These are phyloP conservation scores for Mongoloraphidia duomilia DNA, from an alignment of 2,888 invertebrate species.

Conservation along the genomic window DNA sequence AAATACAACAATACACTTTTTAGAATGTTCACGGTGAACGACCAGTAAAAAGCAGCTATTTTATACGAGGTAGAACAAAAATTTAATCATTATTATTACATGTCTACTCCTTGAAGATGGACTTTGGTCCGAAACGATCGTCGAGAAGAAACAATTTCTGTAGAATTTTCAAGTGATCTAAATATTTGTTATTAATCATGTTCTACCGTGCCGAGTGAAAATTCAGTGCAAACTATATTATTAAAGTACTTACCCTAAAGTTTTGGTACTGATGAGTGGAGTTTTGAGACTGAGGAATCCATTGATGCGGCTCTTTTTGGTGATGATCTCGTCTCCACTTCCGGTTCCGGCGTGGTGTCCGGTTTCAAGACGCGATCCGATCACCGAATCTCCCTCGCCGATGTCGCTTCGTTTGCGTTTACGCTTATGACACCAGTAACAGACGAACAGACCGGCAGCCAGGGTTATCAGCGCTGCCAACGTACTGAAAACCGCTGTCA, in stretches of 20 bases:
- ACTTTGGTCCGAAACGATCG: no score
- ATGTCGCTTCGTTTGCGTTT: conserved; percentile 41
- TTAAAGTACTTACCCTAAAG: conserved; percentile 48
- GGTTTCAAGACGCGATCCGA: conserved; percentile 23
- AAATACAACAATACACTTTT: no score
- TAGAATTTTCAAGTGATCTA: no score
- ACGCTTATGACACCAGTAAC: conserved; percentile 37
- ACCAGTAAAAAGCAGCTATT: no score
- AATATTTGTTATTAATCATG: no score
- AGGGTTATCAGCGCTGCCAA: conserved; percentile 41
- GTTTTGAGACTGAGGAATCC: conserved; percentile 57
- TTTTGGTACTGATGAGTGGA: conserved; percentile 58
- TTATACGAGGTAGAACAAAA: no score
- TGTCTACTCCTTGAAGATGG: no score
- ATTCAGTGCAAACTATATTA: not conserved
- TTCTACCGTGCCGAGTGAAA: not conserved
- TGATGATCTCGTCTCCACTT: not conserved
- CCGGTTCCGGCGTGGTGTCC: not conserved
- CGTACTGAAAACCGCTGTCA: conserved; percentile 48
- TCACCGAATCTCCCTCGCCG: conserved; percentile 41
- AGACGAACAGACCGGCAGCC: conserved; percentile 42
- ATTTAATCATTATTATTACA: no score
- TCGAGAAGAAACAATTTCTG: no score
- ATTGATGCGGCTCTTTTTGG: conserved; percentile 40
- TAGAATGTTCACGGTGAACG: no score